Conservation (phyloP, 2,797 vertebrate species). For the Varecia variegata region DNA sequence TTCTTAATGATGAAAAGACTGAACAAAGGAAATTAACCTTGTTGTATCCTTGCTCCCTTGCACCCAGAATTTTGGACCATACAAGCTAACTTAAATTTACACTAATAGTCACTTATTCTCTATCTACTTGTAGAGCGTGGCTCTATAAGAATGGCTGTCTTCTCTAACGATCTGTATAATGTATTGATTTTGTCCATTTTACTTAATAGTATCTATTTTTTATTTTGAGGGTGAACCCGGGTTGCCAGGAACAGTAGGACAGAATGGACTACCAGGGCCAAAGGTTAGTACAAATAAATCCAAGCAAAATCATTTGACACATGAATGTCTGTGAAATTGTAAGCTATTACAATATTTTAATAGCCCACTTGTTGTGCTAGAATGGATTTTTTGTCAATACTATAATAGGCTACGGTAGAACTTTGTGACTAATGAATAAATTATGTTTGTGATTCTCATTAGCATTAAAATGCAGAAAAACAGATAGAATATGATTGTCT, state of each 20-base stretch:
- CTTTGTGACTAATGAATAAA: conserved; percentile 34
- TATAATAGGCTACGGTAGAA: not conserved
- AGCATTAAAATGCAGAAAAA: not conserved
- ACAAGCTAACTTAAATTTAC: not conserved
- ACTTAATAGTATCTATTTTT: conserved; percentile 44
- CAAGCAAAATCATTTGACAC: not conserved
- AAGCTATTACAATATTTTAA: not conserved
- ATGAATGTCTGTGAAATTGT: not conserved
- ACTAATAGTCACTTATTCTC: not conserved
- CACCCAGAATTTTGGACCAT: not conserved
- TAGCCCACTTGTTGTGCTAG: not conserved
- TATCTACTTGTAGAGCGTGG: not conserved
- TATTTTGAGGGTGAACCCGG: conserved; percentile 92
- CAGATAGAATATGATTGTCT: not conserved
- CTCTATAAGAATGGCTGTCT: not conserved
- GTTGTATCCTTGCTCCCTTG: not conserved
- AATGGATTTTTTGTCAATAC: not conserved
- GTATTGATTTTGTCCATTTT: not conserved
- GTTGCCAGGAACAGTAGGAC: conserved; percentile 89
- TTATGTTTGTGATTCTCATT: conserved; percentile 31
- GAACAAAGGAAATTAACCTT: not conserved
- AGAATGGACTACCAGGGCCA: conserved; percentile 90
- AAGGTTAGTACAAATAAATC: conserved; percentile 89
- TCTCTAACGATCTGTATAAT: not conserved
- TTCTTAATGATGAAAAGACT: conserved; percentile 31